Base-by-base conservation (phyloP, 2,113 vertebrate species). In the Toxostoma redivivum region DNA sequence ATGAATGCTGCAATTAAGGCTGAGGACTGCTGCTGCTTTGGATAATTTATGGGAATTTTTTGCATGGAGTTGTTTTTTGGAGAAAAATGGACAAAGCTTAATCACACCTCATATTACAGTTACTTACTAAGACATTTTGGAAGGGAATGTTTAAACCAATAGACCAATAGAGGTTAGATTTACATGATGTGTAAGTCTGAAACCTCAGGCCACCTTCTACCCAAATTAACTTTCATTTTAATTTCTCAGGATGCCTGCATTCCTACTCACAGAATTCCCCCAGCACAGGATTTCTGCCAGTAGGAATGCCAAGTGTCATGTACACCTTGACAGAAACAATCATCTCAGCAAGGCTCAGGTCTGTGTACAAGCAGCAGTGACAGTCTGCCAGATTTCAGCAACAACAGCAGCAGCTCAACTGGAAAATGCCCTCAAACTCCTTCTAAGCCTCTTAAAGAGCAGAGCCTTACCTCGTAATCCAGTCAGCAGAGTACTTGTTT, bases 1-100 rank as follows among this genome's bases (percentile, higher is more conserved):
- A 74, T 64, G 38, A 90, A 72, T 80, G 44, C 31, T 81, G 38
- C 69, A 88, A 48, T 92, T 95, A 91, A 93, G 47, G n/a, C 8
- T 86, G 66, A 90, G 30, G 42, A 66, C 58, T 95, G n/a, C 80
- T 78, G 40, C 47, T 83, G 44, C 19, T 93, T 90, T 91, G 35
- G 47, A 58, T 90, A 81, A 87, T 90, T 88, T 85, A 83, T 15
- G 9, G 38, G 30, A 61, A 54, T 73, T 85, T 90, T 62, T 65
- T 85, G 3, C 6, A 3, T 15, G 9, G 30, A 91, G 27, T 7
- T 88, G 9, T 0, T 70, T 93, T 95, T 69, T 69, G 17, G 24
- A 86, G 11, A 7, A 72, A 82, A 91, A 77, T 54, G 38, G 73
- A 84, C 77, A 79, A 86, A 69, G 9, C 15, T 80, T 89, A 90